These are phyloP conservation scores for Cheilosia variabilis DNA, from an alignment of 2,888 invertebrate species.

Conservation along the genomic window DNA sequence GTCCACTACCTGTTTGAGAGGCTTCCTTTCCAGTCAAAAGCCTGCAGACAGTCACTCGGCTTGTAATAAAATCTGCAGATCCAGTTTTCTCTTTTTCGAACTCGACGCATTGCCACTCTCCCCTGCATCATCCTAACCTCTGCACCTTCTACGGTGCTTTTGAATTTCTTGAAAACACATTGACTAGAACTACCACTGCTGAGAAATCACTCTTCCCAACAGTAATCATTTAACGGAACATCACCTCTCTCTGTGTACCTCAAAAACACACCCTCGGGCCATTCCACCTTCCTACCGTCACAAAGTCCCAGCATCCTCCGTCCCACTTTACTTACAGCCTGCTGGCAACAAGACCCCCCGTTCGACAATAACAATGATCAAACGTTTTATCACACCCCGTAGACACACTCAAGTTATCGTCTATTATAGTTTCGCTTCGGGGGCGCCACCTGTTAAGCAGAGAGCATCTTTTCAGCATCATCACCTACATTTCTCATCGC, in stretches of 20 bases:
- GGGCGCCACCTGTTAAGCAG: constrained; percentile 27
- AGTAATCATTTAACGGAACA: neutral
- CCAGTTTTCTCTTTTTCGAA: no score
- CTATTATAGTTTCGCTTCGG: constrained; percentile 14
- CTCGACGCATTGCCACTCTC: no score
- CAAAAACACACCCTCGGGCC: neutral
- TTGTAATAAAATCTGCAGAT: no score
- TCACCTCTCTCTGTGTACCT: neutral
- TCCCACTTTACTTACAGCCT: neutral
- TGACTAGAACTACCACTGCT: no score
- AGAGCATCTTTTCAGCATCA: constrained; percentile 40
- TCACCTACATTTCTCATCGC: constrained; percentile 5
- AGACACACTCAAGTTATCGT: constrained; percentile 25
- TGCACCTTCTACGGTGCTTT: no score
- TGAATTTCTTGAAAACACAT: no score
- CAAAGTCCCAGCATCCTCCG: neutral
- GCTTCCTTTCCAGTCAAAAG: no score
- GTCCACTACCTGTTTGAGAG: no score
- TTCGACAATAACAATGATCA: constrained; percentile 35
- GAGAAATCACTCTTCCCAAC: no score
- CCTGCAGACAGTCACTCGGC: no score
- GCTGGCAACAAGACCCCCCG: neutral
- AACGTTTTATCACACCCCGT: constrained; percentile 32
- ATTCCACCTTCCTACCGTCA: no score
- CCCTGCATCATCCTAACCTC: no score